Conservation (phyloP, 2,888 invertebrate genomes). For the Dioctria rufipes region DNA sequence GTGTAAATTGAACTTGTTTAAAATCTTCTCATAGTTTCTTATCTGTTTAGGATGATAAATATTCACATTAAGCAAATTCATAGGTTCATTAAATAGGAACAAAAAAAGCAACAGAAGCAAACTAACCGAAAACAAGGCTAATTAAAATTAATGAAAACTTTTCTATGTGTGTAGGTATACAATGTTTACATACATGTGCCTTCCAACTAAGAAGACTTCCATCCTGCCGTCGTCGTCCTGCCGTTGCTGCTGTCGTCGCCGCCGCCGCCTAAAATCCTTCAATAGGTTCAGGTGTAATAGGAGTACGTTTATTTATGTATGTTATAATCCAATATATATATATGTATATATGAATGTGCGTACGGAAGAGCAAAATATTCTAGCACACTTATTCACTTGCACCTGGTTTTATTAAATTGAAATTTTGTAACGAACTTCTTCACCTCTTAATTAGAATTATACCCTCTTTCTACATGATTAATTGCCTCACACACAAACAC, state of each 20-base stretch:
- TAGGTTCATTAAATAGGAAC: too few species aligned
- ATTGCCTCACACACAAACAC: conserved; percentile 10
- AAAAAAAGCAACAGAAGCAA: too few species aligned
- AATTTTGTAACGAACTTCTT: conserved; percentile 34
- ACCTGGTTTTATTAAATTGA: conserved; percentile 40
- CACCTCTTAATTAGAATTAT: conserved; percentile 41
- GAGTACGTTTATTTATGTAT: too few species aligned
- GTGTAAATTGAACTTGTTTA: too few species aligned
- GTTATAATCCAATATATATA: background rate
- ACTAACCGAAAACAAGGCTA: background rate
- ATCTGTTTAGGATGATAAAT: too few species aligned
- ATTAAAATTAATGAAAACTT: background rate
- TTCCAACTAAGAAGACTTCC: conserved; percentile 49
- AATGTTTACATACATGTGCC: conserved; percentile 34
- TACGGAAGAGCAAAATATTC: background rate
- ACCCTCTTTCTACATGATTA: conserved; percentile 36
- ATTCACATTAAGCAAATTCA: too few species aligned
- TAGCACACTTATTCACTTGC: conserved; percentile 28
- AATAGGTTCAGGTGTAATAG: background rate
- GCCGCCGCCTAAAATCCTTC: background rate
- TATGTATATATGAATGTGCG: background rate
- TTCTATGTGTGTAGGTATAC: too few species aligned
- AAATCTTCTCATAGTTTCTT: too few species aligned
- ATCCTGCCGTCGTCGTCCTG: conserved; percentile 15
- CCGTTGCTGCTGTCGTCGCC: too few species aligned